Base-by-base conservation (phyloP, 2,888 invertebrate genomes). In the Eupithecia pulchellata region DNA sequence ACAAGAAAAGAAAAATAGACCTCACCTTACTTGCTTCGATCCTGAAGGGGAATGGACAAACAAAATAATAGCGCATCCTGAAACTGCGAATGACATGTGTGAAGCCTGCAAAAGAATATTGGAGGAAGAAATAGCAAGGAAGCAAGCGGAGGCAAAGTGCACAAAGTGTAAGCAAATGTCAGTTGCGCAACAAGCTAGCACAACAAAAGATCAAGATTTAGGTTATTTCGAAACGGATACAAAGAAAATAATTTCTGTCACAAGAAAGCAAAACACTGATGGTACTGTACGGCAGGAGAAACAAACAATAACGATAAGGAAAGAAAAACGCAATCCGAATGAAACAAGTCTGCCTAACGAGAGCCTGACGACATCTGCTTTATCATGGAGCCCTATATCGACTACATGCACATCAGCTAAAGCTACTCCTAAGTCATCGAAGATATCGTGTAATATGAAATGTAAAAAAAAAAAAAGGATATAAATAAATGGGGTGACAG, bases 271-370 rank as follows among this genome's bases (percentile, higher is more conserved):
- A 42, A 83, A 85, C 34, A 64, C 73, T 8, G 87, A 87, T 78
- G 87, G 86, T 3, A 83, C 81, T 2, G 78, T 86, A 29, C 73
- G 77, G 36, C 86, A 89, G 77, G 79, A 83, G 60, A 84, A 72
- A 72, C 77, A 84, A 64, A 81, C 77, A 1, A 80, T 84, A 17
- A 80, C 76, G 11, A 79, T 83, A 4, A 81, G 66, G 34, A 81
- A 79, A 69, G 72, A 79, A 27, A 80, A 73, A 72, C 77, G 80
- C 25, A 80, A 84, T 71, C 80, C 84, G 0, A 77, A 72, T 20
- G 78, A 76, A 65, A 79, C 77, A 0, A 66, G 71, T 6, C 34
- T 81, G 11, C 58, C 20, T 9, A 77, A 77, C 14, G 77, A 77
- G 30, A 78, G 9, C 57, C 27, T 2, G 11, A 27, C 27, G 29